Conservation (phyloP, 2,888 invertebrate species). For the Physocephala rufipes region DNA sequence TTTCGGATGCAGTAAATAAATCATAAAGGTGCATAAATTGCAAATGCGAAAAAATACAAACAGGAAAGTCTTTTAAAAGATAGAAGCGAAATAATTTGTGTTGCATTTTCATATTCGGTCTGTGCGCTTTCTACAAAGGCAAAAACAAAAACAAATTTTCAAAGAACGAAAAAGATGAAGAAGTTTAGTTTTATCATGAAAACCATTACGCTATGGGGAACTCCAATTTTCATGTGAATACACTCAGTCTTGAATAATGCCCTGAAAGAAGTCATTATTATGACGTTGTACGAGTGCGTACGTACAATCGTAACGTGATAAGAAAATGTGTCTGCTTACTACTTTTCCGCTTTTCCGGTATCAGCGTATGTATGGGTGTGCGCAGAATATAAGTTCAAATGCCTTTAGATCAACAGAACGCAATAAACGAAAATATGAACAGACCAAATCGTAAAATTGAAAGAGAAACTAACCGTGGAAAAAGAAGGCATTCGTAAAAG, state of each 20-base stretch:
- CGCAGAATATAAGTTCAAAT: neutral
- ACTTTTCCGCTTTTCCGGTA: slow-evolving; percentile 28
- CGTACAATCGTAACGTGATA: too few relatives aligned
- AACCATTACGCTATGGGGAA: neutral
- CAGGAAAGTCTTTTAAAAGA: neutral
- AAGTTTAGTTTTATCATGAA: neutral
- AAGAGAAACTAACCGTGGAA: slow-evolving; percentile 15
- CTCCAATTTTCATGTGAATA: slow-evolving; percentile 5
- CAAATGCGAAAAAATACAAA: neutral
- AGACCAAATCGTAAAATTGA: slow-evolving; percentile 27
- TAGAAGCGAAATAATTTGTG: neutral
- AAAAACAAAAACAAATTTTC: neutral
- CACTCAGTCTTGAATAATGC: neutral
- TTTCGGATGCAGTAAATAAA: neutral
- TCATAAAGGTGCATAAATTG: slow-evolving; percentile 11
- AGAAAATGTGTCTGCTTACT: slow-evolving; percentile 30
- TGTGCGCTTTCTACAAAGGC: neutral
- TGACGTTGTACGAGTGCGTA: too few relatives aligned
- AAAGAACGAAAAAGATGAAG: neutral
- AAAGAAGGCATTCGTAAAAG: neutral
- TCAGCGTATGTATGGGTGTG: slow-evolving; percentile 5
- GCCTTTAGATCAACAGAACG: slow-evolving; percentile 21
- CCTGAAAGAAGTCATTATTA: slow-evolving; percentile 23
- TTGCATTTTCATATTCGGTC: neutral
- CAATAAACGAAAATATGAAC: slow-evolving; percentile 23